Base-by-base conservation (phyloP, 2,797 vertebrate genomes). In the Babyrousa celebensis region DNA sequence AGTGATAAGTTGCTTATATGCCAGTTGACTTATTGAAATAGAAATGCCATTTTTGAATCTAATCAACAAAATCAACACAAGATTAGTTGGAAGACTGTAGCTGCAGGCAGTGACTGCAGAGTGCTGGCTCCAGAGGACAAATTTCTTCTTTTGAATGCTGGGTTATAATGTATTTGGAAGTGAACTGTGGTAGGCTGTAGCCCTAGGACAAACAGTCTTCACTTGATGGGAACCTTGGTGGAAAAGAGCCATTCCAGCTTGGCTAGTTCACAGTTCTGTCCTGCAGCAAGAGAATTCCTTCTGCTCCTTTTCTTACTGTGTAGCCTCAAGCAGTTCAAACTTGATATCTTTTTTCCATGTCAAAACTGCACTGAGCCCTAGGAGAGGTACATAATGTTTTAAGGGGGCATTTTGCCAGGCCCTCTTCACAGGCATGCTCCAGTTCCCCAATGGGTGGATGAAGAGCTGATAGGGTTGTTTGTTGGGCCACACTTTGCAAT, bases 21-120 rank as follows among this genome's bases (percentile, higher is more conserved):
- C 71, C 32, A 18, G 70, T 36, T 63, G 58, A 58, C 60, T 86
- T 62, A 72, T 1, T 27, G 86, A 91, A 65, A 70, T 54, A 25
- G 60, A 94, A 89, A 85, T 71, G 16, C 36, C 32, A 54, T 67
- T 80, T 63, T 20, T 8, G 25, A n/a, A 29, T 32, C 52, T 40
- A 91, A 27, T 7, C 71, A 92, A 80, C 77, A 48, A 58, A 74
- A 79, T 84, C 32, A 48, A 90, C 40, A 91, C 27, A 83, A 25
- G 12, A 58, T 78, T 58, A 62, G 52, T 29, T 65, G 48, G 25
- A 52, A 16, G 8, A 56, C 43, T 27, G 20, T 65, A 43, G 43
- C 82, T 14, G 16, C 7, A n/a, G 90, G 71, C 12, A 3, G 85
- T 9, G 48, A 89, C n/a, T 7, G 18, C 32, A 32, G 75, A 86